Evolutionary conservation across 2,113 vertebrate species (phyloP), one percentile per base, ranked within the genome.

Genomic region (Daboia siamensis): DNA sequence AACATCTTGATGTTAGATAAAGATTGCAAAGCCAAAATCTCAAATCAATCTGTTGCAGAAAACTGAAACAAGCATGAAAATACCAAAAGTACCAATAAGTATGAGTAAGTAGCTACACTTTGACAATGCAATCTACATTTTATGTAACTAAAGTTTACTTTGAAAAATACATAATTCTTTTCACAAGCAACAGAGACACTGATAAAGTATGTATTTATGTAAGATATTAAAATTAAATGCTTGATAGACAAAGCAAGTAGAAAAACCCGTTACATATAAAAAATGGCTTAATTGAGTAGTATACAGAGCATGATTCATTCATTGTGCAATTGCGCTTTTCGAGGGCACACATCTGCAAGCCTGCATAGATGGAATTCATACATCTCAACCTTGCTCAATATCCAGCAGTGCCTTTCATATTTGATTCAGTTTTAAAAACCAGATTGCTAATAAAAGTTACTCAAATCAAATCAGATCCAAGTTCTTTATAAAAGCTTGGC

Each of bases 181-280:
- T 88, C 92, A 57, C 89, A 92, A 96, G 86, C 51, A 96, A 96
- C 92, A 91, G 89, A 94, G 88, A 95, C 87, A 39, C 6, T 95
- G 88, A 97, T 74, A 94, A n/a, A 86, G 92, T 93, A 93, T 84
- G 88, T 89, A 94, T 93, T 97, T 96, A 94, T 61, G 91, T 95
- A 91, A 91, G 84, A 94, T 95, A 96, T 96, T 94, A 94, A 96
- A 97, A 95, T 95, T 95, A 96, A 97, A 95, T 92, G 89, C 92
- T 85, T 96, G 91, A 95, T 96, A 95, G 93, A 92, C 89, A 46
- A 91, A 95, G 56, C 59, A 94, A 91, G 92, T 90, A 95, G 86
- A 97, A 94, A 87, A 95, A 96, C 94, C 89, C 90, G 87, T 94
- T 2, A 0, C 94, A 61, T 64, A 24, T 85, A 93, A 95, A 96